These are phyloP conservation scores for Arrhopalites spinosus DNA, from an alignment of 2,888 invertebrate genomes.

Conservation along the genomic window DNA sequence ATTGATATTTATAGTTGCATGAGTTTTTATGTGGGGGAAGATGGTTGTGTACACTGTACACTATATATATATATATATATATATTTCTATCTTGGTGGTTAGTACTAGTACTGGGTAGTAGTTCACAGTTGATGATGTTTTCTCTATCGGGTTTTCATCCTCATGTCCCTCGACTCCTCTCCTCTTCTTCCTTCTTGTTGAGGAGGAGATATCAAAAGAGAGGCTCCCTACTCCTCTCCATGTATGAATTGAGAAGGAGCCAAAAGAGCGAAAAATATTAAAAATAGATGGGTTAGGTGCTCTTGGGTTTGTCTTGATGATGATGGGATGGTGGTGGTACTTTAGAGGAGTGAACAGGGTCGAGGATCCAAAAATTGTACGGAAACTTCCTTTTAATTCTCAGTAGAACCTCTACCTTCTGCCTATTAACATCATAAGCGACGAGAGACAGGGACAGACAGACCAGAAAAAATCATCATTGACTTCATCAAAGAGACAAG, in stretches of 20 bases:
- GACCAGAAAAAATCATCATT: neutral
- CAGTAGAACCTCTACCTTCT: slow-evolving; percentile 18
- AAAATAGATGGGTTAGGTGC: slow-evolving; percentile 25
- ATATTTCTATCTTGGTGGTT: too few species aligned
- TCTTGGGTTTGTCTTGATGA: neutral
- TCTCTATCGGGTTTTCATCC: slow-evolving; percentile 4
- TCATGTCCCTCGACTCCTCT: slow-evolving; percentile 1
- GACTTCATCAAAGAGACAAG: neutral
- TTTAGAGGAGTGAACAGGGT: neutral
- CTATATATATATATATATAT: too few species aligned
- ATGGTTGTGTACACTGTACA: neutral
- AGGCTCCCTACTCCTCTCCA: neutral
- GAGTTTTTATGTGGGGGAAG: slow-evolving; percentile 17
- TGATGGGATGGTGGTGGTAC: too few species aligned
- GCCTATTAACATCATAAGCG: slow-evolving; percentile 14
- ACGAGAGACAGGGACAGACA: neutral
- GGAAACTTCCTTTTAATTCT: neutral
- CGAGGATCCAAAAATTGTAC: neutral
- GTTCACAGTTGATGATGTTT: too few species aligned
- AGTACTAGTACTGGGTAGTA: too few species aligned
- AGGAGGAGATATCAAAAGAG: neutral
- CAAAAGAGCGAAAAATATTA: slow-evolving; percentile 32
- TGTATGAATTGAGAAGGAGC: slow-evolving; percentile 24
- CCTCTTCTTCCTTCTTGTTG: neutral
- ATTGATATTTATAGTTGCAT: slow-evolving; percentile 11